Percentiles rank a stretch among this genome's conserved stretches.
Evolutionary conservation across 2,113 vertebrate species (phyloP).

Genomic region (Pluvialis apricaria): DNA sequence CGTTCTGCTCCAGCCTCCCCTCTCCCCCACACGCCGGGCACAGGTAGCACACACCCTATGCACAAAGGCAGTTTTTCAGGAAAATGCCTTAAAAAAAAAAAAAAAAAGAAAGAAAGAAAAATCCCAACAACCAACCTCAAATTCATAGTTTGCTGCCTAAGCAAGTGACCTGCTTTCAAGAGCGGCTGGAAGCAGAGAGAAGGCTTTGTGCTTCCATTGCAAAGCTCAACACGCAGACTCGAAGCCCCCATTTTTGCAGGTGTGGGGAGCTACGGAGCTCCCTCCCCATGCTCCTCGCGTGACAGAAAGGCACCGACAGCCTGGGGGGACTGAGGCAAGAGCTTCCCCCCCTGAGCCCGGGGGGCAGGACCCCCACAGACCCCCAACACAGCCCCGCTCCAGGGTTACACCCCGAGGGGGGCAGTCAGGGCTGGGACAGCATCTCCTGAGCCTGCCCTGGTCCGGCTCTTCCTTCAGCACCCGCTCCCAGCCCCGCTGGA

Average conservation of each 20-base stretch:
- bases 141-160: not conserved
- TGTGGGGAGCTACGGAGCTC: not conserved
- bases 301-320: not conserved
- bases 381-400: not conserved
- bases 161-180: not conserved
- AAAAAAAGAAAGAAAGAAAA: not conserved
- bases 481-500: not conserved
- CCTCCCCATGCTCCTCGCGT: not conserved
- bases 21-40: not conserved
- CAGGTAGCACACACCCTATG: not conserved
- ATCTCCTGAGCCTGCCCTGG: not conserved
- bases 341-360: not conserved
- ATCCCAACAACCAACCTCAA: not conserved
- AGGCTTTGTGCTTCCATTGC: not conserved
- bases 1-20: not conserved
- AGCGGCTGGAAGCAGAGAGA: not conserved
- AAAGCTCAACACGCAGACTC: no score
- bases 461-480: not conserved
- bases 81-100: not conserved
- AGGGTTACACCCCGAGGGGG: not conserved
- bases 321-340: not conserved
- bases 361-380: not conserved
- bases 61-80: not conserved
- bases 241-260: not conserved
- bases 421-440: not conserved